phyloP scores from a whole-genome alignment of 2,888 invertebrate genomes.

The Coleophora deauratella region DNA sequence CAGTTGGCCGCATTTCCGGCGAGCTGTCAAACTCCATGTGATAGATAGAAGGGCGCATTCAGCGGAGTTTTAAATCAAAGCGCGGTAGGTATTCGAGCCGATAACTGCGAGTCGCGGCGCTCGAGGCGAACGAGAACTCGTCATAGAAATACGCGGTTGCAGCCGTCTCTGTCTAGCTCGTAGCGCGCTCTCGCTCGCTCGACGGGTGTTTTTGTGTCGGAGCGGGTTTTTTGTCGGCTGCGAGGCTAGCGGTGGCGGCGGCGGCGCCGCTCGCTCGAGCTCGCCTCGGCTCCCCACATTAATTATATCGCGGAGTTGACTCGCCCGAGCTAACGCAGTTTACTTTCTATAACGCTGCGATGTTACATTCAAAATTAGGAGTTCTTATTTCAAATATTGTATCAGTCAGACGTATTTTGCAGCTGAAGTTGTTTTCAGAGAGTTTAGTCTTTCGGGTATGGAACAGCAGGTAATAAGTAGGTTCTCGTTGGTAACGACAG shows the following conservation, averaged over 20 bases:
- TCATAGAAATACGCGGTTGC: constrained; percentile 64
- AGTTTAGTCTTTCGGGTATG: background rate
- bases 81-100: constrained; percentile 61
- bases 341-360: constrained; percentile 65
- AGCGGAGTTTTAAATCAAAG: constrained; percentile 69
- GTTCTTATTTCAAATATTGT: constrained; percentile 19
- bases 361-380: constrained; percentile 33
- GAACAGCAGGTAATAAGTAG: constrained; percentile 9
- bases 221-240: constrained; percentile 67
- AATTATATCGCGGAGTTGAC: constrained; percentile 64
- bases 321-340: constrained; percentile 56
- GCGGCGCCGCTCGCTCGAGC: constrained; percentile 55
- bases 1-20: constrained; percentile 62
- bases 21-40: constrained; percentile 74
- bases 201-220: constrained; percentile 70
- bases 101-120: constrained; percentile 50
- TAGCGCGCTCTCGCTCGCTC: constrained; percentile 44
- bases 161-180: constrained; percentile 41
- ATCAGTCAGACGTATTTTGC: background rate
- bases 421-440: background rate
- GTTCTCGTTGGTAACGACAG: constrained; percentile 12
- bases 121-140: constrained; percentile 65
- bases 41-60: constrained; percentile 73
- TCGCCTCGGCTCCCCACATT: constrained; percentile 62
- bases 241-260: constrained; percentile 33